Base-by-base conservation (phyloP, 2,888 invertebrate species). In the Amorpha juglandis region DNA sequence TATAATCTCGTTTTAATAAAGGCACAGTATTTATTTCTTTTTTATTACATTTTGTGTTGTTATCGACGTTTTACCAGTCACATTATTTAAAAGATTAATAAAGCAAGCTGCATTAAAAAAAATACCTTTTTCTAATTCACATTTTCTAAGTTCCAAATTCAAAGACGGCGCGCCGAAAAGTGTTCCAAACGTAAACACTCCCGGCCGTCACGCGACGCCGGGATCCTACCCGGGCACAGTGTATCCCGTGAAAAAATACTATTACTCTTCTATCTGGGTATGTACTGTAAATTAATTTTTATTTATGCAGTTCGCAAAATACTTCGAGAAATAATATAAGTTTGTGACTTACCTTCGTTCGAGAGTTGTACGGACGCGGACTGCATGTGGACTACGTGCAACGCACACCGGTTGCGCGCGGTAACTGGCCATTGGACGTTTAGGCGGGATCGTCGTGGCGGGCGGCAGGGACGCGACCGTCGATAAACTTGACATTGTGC, bases 371-470 rank as follows among this genome's bases (percentile, higher is more conserved):
- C 58, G 58, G 38, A 2, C 19, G 58, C 58, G 58, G 58, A 38
- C 58, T 38, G 58, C 58, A 58, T 58, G 6, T 12, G 58, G 42
- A 58, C 53, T 53, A 53, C 63, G 63, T 63, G 63, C 35, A 27
- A 38, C 51, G 63, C 63, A 63, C 63, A 51, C 63, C 63, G 63
- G 63, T 63, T 63, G 63, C 63, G 63, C 63, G 63, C 63, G 63
- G 51, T 48, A 51, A 63, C 63, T 63, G 63, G 51, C 51, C 19
- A 48, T 12, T 21, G 27, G 16, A 47, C 33, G 63, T 51, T 63
- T 63, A 63, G 38, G 63, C 63, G 63, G 63, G 50, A 63, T 35
- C 35, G 51, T 63, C 16, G 42, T 16, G n/a, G 35, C 47, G 50
- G 50, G 16, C 48, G 33, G 16, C 35, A 63, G 63, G 48, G 63